These are phyloP conservation scores for Patiria pectinifera DNA, from an alignment of 53 echinoderm and acorn worm species.

Conservation along the genomic window DNA sequence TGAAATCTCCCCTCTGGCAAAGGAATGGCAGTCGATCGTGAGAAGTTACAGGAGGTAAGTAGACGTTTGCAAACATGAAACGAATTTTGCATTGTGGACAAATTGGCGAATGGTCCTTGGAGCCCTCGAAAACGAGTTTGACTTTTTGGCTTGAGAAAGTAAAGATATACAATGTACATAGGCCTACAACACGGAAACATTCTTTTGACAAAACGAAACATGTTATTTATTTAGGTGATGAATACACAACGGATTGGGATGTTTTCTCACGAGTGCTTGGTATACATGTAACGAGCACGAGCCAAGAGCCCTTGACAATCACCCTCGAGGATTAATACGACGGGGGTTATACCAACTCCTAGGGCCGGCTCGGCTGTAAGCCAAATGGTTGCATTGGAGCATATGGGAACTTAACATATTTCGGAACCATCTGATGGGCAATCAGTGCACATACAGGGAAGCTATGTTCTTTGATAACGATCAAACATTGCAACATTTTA, in stretches of 20 bases:
- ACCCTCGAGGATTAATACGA: no score
- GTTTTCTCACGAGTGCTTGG: conserved; percentile 6
- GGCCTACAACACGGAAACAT: not conserved
- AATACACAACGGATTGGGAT: not conserved
- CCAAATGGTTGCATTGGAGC: no score
- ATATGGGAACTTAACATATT: no score
- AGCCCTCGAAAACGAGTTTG: conserved; percentile 5
- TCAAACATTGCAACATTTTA: not conserved
- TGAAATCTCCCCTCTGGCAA: not conserved
- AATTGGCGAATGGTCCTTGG: not conserved
- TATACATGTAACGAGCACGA: conserved; percentile 6
- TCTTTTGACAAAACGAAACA: not conserved
- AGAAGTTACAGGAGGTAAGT: conserved; percentile 47
- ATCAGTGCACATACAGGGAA: no score
- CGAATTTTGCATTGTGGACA: not conserved
- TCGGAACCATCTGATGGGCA: no score
- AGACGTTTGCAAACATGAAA: conserved; percentile 12
- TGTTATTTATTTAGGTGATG: not conserved
- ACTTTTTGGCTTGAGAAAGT: not conserved
- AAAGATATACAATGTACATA: not conserved
- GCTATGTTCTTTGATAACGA: no score
- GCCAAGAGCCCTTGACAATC: not conserved
- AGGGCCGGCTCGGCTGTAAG: no score
- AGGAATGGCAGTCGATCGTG: conserved; percentile 31
- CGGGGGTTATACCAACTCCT: no score